A percentile compares a stretch with the other conserved stretches of the same genome.
phyloP scores from a whole-genome alignment of 1,140 invertebrate species.

The Bombus superbus region DNA sequence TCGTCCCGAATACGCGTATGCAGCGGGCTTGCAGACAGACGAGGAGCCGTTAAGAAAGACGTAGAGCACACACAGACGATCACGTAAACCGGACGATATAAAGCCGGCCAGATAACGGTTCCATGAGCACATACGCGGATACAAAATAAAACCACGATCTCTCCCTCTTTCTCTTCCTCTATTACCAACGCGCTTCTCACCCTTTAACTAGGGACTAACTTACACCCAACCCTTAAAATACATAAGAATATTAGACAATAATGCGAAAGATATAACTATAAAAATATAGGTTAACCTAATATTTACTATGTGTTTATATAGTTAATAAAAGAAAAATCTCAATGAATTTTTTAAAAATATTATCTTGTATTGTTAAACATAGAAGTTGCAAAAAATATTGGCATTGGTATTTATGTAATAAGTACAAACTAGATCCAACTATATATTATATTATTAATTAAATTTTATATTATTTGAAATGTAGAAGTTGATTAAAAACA shows the following conservation, averaged over 20 bases:
- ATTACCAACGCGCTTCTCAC: neutral
- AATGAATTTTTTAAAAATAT: neutral
- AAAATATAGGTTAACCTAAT: too few relatives aligned
- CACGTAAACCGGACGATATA: constrained; percentile 47
- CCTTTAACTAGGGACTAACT: neutral
- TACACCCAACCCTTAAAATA: neutral
- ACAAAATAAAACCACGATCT: constrained; percentile 45
- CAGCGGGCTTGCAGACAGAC: constrained; percentile 1
- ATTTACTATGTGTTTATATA: neutral
- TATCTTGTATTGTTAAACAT: neutral
- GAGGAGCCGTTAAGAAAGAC: constrained; percentile 46
- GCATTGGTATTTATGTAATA: neutral
- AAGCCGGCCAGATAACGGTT: constrained; percentile 56
- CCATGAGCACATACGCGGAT: constrained; percentile 43
- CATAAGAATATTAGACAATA: neutral
- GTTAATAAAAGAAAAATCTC: neutral
- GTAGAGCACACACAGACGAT: constrained; percentile 22
- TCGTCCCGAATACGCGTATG: constrained; percentile 44
- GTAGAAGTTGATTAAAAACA: neutral
- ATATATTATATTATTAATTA: too few relatives aligned
- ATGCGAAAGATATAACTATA: too few relatives aligned
- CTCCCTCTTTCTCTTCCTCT: constrained; percentile 18
- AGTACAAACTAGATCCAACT: neutral
- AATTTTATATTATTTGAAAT: too few relatives aligned
- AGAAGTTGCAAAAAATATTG: neutral